Conservation (phyloP, 2,113 vertebrate genomes). For the Misgurnus anguillicaudatus region DNA sequence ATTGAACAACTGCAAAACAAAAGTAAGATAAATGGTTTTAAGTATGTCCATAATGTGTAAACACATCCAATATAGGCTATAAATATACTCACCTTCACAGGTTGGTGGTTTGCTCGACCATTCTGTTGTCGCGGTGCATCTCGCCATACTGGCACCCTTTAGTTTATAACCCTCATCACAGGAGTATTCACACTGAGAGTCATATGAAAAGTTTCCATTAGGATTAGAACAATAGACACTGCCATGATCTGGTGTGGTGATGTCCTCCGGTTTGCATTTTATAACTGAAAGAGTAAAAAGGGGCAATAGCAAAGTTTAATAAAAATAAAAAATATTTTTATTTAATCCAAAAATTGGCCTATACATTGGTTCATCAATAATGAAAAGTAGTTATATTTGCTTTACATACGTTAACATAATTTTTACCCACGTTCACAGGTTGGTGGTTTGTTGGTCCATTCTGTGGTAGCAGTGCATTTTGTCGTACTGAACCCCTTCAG, state of each 20-base stretch:
- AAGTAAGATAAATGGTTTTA: too few relatives aligned
- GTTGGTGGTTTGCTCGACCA: conserved; percentile 70
- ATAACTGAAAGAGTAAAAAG: conserved; percentile 60
- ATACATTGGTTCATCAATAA: too few relatives aligned
- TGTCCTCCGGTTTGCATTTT: conserved; percentile 55
- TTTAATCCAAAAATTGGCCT: too few relatives aligned
- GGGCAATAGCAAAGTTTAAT: too few relatives aligned
- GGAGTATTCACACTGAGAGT: conserved; percentile 71
- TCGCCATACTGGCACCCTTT: conserved; percentile 54
- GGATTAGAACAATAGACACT: conserved; percentile 64
- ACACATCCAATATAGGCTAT: neutral
- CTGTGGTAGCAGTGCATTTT: too few relatives aligned
- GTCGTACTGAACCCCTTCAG: too few relatives aligned
- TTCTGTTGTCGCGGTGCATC: conserved; percentile 62
- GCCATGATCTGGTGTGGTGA: conserved; percentile 56
- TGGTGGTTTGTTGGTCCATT: too few relatives aligned
- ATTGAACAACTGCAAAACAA: conserved; percentile 62
- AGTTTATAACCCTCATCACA: conserved; percentile 76
- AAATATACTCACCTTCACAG: conserved; percentile 7
- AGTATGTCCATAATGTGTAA: too few relatives aligned
- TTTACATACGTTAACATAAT: neutral
- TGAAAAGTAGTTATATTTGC: too few relatives aligned
- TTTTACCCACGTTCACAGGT: too few relatives aligned
- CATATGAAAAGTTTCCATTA: conserved; percentile 64
- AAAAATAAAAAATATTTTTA: too few relatives aligned